Evolutionary conservation across 2,113 vertebrate species (phyloP).

Genomic region (Salvelinus namaycush): DNA sequence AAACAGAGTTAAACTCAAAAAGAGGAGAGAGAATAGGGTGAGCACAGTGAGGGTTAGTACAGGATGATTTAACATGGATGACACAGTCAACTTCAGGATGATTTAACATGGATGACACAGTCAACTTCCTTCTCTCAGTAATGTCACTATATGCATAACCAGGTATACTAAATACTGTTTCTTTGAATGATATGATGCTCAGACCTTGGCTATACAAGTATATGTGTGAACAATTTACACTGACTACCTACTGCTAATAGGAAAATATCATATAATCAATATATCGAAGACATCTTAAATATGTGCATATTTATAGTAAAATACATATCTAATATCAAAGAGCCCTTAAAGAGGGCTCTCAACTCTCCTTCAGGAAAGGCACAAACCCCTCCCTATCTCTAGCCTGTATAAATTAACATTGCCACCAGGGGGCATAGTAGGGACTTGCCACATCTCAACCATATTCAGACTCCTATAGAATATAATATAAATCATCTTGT

Average conservation of each 20-base stretch:
- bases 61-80: constrained; percentile 11
- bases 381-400: not conserved
- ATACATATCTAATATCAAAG: constrained; percentile 1
- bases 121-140: not conserved
- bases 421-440: not conserved
- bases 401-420: not conserved
- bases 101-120: not conserved
- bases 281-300: not conserved
- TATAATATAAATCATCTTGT: not conserved
- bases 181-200: not conserved
- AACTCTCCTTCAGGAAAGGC: constrained; percentile 9
- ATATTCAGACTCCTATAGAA: not conserved
- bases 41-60: constrained; percentile 9
- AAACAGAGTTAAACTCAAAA: constrained; percentile 18
- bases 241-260: constrained; percentile 6
- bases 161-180: not conserved
- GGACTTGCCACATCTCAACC: not conserved
- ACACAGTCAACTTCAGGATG: constrained; percentile 16
- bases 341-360: constrained; percentile 4
- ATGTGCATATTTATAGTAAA: not conserved
- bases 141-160: not conserved
- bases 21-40: not conserved
- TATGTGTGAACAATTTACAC: not conserved
- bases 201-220: not conserved
- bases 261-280: constrained; percentile 16